phyloP scores from a whole-genome alignment of 2,113 vertebrate genomes.

The Cryptotis parvus region DNA sequence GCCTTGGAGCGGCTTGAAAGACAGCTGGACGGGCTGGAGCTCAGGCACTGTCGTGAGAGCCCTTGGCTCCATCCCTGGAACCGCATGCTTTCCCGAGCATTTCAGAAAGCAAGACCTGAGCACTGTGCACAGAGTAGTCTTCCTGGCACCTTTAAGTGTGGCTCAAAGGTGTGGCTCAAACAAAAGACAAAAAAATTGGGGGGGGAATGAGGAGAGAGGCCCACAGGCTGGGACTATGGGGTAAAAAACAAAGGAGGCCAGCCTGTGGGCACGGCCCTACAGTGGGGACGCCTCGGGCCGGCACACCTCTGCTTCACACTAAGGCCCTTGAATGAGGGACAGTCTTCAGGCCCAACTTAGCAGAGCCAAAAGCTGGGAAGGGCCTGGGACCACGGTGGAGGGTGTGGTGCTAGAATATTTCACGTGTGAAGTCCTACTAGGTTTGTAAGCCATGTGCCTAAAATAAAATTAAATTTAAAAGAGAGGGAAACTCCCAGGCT shows the following conservation, averaged over 20 bases:
- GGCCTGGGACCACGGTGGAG: background rate
- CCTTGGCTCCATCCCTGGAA: too few species aligned
- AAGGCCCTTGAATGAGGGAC: background rate
- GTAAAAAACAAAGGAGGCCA: background rate
- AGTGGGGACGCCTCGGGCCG: background rate
- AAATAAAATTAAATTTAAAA: background rate
- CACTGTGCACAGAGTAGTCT: too few species aligned
- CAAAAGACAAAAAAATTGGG: too few species aligned
- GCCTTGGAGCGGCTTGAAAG: too few species aligned
- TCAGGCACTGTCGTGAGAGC: too few species aligned
- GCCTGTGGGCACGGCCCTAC: background rate
- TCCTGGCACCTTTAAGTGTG: too few species aligned
- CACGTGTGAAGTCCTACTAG: too few species aligned
- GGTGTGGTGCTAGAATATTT: too few species aligned
- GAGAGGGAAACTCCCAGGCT: background rate
- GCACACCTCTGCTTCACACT: background rate
- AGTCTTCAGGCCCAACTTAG: background rate
- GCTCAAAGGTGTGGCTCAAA: too few species aligned
- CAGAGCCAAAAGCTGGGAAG: background rate
- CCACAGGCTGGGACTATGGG: background rate
- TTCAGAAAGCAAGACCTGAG: background rate
- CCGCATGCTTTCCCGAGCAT: background rate
- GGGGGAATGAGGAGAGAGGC: too few species aligned
- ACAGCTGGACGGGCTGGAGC: too few species aligned
- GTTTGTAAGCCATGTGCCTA: background rate